Evolutionary conservation across 2,113 vertebrate species (phyloP).

Genomic region (Spilogale gracilis): DNA sequence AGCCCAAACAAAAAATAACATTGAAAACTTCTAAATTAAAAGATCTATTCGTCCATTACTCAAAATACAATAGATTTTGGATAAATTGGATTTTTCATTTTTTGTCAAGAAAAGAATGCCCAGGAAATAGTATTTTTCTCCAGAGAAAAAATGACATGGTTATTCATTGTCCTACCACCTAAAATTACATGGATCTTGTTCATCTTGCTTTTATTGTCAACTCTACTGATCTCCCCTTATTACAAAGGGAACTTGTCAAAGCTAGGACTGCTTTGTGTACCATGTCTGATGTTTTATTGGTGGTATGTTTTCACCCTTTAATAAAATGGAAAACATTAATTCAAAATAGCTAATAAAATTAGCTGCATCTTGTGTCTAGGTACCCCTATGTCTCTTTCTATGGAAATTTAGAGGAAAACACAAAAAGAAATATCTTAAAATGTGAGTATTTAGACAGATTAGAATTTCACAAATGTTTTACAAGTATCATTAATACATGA

Average conservation of each 20-base stretch:
- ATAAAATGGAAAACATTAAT: slow-evolving; percentile 43
- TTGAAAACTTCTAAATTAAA: slow-evolving; percentile 69
- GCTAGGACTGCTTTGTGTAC: background rate
- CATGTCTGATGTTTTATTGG: background rate
- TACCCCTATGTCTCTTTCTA: background rate
- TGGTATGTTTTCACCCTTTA: background rate
- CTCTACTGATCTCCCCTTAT: background rate
- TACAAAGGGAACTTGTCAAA: background rate
- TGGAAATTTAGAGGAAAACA: slow-evolving; percentile 21
- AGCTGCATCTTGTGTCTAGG: background rate
- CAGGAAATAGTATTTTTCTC: slow-evolving; percentile 32
- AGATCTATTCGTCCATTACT: slow-evolving; percentile 62
- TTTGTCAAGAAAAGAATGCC: slow-evolving; percentile 58
- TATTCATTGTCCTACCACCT: background rate
- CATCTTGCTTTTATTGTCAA: background rate
- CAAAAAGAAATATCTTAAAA: slow-evolving; percentile 11
- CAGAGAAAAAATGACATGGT: background rate
- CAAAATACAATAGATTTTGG: slow-evolving; percentile 62
- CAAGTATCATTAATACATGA: background rate
- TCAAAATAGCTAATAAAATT: slow-evolving; percentile 15
- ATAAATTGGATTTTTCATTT: background rate
- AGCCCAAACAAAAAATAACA: slow-evolving; percentile 82
- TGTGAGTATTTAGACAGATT: slow-evolving; percentile 40
- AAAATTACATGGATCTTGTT: background rate
- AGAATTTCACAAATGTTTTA: background rate